phyloP scores from a whole-genome alignment of 2,888 invertebrate species.

The Acleris laterana region DNA sequence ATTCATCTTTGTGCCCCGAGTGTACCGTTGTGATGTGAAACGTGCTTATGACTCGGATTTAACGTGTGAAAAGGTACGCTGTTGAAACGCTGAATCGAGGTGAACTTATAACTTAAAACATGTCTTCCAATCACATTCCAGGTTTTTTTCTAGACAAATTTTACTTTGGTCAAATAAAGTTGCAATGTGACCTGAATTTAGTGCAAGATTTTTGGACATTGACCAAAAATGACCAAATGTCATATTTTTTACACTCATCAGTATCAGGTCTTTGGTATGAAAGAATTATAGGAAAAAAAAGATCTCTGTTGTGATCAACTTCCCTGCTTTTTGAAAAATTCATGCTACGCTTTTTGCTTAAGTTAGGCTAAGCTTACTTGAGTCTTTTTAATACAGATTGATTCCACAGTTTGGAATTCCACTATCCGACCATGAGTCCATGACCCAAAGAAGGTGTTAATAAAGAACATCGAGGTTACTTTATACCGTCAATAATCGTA shows the following conservation, averaged over 20 bases:
- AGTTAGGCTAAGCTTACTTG: neutral
- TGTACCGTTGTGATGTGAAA: conserved; percentile 57
- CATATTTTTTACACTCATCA: no score
- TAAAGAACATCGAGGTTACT: neutral
- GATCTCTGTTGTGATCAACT: neutral
- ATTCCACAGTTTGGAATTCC: neutral
- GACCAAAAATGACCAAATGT: no score
- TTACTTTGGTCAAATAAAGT: no score
- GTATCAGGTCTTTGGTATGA: neutral
- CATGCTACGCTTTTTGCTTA: neutral
- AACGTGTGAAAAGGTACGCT: neutral
- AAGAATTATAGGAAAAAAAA: neutral
- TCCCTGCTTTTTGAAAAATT: neutral
- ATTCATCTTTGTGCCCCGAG: conserved; percentile 53
- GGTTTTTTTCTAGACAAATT: no score
- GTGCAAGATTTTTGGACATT: no score
- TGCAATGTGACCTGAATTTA: no score
- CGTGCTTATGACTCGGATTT: conserved; percentile 61
- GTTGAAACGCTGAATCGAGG: neutral
- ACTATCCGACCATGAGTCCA: conserved; percentile 1
- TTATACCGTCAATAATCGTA: neutral
- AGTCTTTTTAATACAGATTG: neutral
- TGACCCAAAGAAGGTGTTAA: conserved; percentile 11
- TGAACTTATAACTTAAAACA: neutral
- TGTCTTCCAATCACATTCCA: neutral